Evolutionary conservation across 2,888 invertebrate species (phyloP).

Genomic region (Leptinotarsa peninsularis): DNA sequence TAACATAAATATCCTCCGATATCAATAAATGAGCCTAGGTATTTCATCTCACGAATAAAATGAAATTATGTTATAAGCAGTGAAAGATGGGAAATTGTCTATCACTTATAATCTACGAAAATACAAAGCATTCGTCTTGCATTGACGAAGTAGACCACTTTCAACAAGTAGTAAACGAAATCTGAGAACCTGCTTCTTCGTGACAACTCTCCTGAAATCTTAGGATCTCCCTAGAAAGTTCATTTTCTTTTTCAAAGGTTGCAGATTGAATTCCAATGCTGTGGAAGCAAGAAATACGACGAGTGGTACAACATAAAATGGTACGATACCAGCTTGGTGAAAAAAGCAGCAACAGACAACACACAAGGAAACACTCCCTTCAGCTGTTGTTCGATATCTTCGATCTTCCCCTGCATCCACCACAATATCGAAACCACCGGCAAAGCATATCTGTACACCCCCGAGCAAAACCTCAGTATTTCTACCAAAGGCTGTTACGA

Average conservation of each 20-base stretch:
- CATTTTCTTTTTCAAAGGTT: slow-evolving; percentile 54
- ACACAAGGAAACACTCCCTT: slow-evolving; percentile 71
- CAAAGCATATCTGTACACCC: slow-evolving; percentile 70
- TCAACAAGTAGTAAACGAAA: not conserved
- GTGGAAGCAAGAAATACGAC: slow-evolving; percentile 71
- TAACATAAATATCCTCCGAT: too few species aligned
- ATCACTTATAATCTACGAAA: too few species aligned
- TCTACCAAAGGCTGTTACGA: slow-evolving; percentile 61
- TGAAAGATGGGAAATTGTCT: too few species aligned
- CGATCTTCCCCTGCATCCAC: slow-evolving; percentile 72
- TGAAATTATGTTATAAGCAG: too few species aligned
- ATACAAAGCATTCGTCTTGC: too few species aligned
- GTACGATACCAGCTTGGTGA: slow-evolving; percentile 67
- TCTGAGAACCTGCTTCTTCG: too few species aligned
- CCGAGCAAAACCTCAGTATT: slow-evolving; percentile 63
- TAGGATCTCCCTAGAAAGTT: not conserved
- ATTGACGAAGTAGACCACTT: not conserved
- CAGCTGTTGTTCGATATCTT: slow-evolving; percentile 73
- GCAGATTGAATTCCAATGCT: slow-evolving; percentile 74
- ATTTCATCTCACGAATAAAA: too few species aligned
- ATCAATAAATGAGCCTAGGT: too few species aligned
- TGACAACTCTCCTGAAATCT: not conserved
- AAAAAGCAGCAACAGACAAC: slow-evolving; percentile 40
- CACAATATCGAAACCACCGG: slow-evolving; percentile 70
- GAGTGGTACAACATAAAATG: slow-evolving; percentile 75